Conservation (phyloP, 2,113 vertebrate genomes). For the Aspiorhynchus laticeps region DNA sequence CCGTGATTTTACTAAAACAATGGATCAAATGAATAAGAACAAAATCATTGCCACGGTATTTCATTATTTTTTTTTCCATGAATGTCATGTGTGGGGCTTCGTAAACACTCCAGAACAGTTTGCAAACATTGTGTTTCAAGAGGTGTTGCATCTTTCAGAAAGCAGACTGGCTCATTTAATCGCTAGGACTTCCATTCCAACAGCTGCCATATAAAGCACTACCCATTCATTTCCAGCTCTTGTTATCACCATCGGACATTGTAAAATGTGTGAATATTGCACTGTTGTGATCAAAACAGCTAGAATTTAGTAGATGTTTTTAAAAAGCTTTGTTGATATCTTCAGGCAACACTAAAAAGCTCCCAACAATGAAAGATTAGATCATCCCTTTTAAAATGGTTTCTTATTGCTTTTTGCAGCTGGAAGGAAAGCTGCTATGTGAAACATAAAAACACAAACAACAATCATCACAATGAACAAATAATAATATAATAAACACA, state of each 20-base stretch:
- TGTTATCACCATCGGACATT: neutral
- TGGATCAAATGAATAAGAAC: neutral
- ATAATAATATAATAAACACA: no score
- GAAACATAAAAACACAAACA: conserved; percentile 15
- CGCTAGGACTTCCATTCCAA: neutral
- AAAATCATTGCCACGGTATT: neutral
- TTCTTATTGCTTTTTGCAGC: conserved; percentile 38
- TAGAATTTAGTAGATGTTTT: neutral
- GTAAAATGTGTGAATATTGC: neutral
- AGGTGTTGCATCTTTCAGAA: neutral
- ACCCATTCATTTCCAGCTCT: neutral
- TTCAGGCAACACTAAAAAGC: neutral
- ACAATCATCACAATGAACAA: neutral
- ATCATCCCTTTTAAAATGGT: conserved; percentile 36
- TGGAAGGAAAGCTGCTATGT: conserved; percentile 40
- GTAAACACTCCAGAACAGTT: neutral
- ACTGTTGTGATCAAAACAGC: neutral
- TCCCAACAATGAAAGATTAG: conserved; percentile 41
- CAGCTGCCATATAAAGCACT: neutral
- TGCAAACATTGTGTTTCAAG: no score
- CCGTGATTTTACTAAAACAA: neutral
- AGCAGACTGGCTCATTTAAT: neutral
- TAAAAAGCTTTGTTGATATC: neutral
- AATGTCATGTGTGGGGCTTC: neutral
- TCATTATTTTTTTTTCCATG: neutral